Percentiles rank a stretch among this genome's conserved stretches.
These are phyloP conservation scores for Paradisaea rubra DNA, from an alignment of 2,113 vertebrate species.

Conservation along the genomic window DNA sequence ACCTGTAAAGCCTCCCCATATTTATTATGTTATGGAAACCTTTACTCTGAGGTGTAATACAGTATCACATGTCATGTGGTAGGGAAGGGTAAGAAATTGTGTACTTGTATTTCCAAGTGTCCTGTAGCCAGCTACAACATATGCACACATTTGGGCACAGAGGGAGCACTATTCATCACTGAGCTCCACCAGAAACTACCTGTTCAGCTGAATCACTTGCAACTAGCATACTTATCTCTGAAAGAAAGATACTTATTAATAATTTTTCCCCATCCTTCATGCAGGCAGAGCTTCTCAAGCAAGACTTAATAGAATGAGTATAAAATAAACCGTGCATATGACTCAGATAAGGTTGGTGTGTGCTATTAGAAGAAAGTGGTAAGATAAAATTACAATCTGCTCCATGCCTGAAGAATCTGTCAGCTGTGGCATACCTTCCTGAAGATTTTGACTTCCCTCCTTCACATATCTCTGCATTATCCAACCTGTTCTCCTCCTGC, in stretches of 20 bases:
- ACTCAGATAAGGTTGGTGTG: neutral
- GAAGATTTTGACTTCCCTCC: slow-evolving; percentile 60
- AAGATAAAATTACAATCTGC: neutral
- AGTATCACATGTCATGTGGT: neutral
- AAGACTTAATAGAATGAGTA: neutral
- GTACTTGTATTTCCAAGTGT: neutral
- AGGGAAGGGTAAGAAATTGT: neutral
- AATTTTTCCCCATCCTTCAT: neutral
- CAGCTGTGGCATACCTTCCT: slow-evolving; percentile 66
- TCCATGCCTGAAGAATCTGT: neutral
- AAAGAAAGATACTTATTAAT: neutral
- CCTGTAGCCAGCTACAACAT: neutral
- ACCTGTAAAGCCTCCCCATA: neutral
- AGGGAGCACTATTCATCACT: neutral
- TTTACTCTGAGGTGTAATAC: neutral
- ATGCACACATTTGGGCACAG: neutral
- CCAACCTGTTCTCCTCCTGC: slow-evolving; percentile 75
- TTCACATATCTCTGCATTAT: slow-evolving; percentile 44
- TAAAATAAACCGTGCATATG: neutral
- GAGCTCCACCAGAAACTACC: neutral
- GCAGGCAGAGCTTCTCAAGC: neutral
- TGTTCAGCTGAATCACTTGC: neutral
- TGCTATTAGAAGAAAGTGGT: neutral
- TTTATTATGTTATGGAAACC: neutral
- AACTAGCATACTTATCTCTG: neutral